These are phyloP conservation scores for Caloenas nicobarica DNA, from an alignment of 2,113 vertebrate species.

Conservation along the genomic window DNA sequence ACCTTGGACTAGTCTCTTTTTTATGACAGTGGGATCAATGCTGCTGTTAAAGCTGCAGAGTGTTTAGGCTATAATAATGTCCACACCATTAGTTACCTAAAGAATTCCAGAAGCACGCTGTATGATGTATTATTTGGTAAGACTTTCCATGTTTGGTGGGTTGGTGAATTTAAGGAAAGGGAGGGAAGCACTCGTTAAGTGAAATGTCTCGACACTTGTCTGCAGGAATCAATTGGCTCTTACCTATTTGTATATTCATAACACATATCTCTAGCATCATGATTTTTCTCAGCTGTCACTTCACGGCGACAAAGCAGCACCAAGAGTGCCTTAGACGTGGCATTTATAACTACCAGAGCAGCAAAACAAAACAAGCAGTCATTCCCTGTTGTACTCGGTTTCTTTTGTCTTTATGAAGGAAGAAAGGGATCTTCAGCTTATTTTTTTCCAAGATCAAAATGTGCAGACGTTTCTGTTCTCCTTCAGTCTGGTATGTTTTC, in stretches of 20 bases:
- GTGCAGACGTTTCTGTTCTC: background rate
- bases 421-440: background rate
- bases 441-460: background rate
- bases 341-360: slow-evolving; percentile 16
- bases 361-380: slow-evolving; percentile 50
- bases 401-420: slow-evolving; percentile 19
- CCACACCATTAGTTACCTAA: background rate
- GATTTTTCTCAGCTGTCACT: slow-evolving; percentile 60
- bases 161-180: background rate
- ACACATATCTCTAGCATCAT: slow-evolving; percentile 31
- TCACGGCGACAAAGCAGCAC: slow-evolving; percentile 1
- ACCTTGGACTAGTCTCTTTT: background rate
- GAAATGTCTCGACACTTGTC: background rate
- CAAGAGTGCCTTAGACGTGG: background rate
- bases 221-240: background rate
- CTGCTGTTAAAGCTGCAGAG: fast-evolving
- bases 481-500: background rate
- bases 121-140: background rate
- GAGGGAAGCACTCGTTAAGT: background rate
- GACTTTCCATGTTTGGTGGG: fast-evolving
- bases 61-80: background rate
- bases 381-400: background rate
- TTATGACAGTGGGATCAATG: background rate
- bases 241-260: slow-evolving; percentile 58
- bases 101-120: background rate